These are phyloP conservation scores for Fistularia commersonii DNA, from an alignment of 2,797 vertebrate species.

Conservation along the genomic window DNA sequence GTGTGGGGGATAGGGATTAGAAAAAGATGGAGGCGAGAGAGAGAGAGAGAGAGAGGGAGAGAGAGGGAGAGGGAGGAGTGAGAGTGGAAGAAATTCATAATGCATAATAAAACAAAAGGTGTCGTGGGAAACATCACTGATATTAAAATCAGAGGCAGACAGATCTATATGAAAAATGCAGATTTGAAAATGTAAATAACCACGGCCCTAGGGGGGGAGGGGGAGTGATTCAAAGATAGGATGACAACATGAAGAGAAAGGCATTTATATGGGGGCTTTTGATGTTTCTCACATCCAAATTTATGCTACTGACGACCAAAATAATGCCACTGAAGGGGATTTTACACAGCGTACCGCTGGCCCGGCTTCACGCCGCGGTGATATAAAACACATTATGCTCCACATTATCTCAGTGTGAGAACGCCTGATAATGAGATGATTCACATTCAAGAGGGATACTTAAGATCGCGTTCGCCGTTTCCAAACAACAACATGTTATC, in stretches of 20 bases:
- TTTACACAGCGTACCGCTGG: conserved; percentile 71
- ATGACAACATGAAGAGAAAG: conserved; percentile 80
- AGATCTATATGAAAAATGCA: conserved; percentile 88
- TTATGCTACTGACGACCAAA: conserved; percentile 77
- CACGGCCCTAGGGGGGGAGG: conserved; percentile 73
- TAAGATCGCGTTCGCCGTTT: conserved; percentile 65
- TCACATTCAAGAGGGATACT: conserved; percentile 71
- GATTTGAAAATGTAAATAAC: conserved; percentile 87
- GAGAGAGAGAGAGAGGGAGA: conserved; percentile 16
- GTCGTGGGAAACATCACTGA: conserved; percentile 85
- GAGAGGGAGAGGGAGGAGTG: conserved; percentile 58
- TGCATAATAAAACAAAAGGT: conserved; percentile 88
- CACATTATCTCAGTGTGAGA: conserved; percentile 72
- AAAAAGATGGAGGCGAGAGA: conserved; percentile 74
- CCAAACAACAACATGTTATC: conserved; percentile 73
- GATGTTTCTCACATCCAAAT: conserved; percentile 76
- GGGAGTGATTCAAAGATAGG: conserved; percentile 81
- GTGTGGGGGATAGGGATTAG: conserved; percentile 87
- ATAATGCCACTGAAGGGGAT: conserved; percentile 74
- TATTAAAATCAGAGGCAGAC: conserved; percentile 87
- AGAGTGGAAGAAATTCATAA: conserved; percentile 84
- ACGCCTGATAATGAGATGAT: conserved; percentile 73
- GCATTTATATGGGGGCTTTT: conserved; percentile 73
- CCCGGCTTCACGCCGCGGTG: conserved; percentile 66
- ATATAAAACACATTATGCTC: conserved; percentile 74